phyloP scores from a whole-genome alignment of 2,113 vertebrate genomes.

The Gopherus flavomarginatus region DNA sequence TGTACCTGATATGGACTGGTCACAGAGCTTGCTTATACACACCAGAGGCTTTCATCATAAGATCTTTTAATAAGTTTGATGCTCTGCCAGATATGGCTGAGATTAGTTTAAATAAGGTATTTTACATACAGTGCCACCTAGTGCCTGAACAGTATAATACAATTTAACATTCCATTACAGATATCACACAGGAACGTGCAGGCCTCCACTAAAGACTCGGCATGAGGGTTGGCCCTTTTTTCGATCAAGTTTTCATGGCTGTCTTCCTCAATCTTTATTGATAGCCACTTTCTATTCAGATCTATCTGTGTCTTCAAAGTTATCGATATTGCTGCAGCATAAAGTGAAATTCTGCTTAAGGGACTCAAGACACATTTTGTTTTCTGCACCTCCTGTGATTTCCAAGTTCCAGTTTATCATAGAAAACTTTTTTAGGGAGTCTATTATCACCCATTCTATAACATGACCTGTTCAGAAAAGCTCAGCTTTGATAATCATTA shows the following conservation, averaged over 20 bases:
- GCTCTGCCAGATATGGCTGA: not conserved
- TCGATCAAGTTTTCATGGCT: not conserved
- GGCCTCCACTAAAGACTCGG: not conserved
- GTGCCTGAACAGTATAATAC: not conserved
- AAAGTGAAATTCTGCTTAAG: not conserved
- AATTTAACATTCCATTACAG: not conserved
- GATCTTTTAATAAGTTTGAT: not conserved
- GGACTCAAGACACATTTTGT: not conserved
- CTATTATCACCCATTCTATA: not conserved
- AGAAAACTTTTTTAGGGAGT: not conserved
- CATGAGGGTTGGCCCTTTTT: not conserved
- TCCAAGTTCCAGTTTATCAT: not conserved
- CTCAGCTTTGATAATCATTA: not conserved
- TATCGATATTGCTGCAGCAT: not conserved
- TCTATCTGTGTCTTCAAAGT: not conserved
- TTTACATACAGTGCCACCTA: not conserved
- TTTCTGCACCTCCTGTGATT: not conserved
- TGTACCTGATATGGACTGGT: not conserved
- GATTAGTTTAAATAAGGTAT: not conserved
- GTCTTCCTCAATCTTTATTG: not conserved
- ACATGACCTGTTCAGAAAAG: not conserved
- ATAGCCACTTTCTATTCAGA: not conserved
- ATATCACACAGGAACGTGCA: not conserved
- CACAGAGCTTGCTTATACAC: not conserved
- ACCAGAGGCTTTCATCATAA: not conserved